phyloP scores from a whole-genome alignment of 2,888 invertebrate species.

The Latrodectus elegans region DNA sequence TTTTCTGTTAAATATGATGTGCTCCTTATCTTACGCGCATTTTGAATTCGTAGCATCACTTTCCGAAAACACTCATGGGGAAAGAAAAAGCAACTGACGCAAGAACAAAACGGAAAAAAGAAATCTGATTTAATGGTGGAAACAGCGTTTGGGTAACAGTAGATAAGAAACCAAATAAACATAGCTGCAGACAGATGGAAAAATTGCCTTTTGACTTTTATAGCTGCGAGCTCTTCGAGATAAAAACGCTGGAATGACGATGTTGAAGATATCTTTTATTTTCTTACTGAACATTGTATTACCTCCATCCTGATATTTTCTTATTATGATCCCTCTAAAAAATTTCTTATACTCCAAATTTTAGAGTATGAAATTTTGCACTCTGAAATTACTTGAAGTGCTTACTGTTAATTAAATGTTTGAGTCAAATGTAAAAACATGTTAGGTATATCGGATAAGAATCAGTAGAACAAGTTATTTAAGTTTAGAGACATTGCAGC shows the following conservation, averaged over 20 bases:
- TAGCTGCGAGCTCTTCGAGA: constrained; percentile 36
- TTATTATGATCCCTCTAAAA: no score
- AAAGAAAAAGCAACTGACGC: not conserved
- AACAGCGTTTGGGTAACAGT: constrained; percentile 43
- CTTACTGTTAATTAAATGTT: no score
- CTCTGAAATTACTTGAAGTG: no score
- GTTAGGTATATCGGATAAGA: no score
- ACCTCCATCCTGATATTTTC: no score
- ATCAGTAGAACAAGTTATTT: no score
- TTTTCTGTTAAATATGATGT: no score
- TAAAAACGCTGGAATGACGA: constrained; percentile 25
- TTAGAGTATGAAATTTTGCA: no score
- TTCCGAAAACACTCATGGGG: not conserved
- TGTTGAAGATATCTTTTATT: constrained; percentile 13
- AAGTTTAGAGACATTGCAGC: no score
- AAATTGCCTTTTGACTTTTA: constrained; percentile 65
- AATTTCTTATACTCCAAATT: no score
- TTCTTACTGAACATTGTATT: not conserved
- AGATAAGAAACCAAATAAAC: constrained; percentile 63
- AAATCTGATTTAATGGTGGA: constrained; percentile 60
- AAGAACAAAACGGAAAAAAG: constrained; percentile 7
- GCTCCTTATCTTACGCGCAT: constrained; percentile 8
- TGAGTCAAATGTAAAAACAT: no score
- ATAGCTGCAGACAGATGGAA: constrained; percentile 58
- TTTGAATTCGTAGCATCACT: constrained; percentile 54